Evolutionary conservation across 1,140 invertebrate genomes (phyloP), one percentile per base, ranked within the genome.

Genomic region (Drosophila mayri): DNA sequence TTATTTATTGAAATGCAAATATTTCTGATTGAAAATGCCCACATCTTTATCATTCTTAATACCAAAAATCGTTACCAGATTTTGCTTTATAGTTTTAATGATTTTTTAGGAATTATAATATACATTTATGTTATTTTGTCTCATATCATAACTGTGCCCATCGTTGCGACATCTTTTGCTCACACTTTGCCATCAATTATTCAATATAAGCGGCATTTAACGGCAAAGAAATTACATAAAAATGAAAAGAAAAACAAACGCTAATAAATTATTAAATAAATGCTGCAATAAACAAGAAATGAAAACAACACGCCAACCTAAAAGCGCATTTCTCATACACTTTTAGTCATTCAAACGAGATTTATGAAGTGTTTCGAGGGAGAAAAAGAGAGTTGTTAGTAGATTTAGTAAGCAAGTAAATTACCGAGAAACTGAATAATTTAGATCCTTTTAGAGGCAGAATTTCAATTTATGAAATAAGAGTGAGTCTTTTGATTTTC

Each of bases 221-320:
- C 65, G 41, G 46, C 49, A 28, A 20, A 37, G 49, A 54, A 72
- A 79, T 88, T 90, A 90, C 81, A 81, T 88, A 88, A 88, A 87
- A 73, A 62, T 25, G 70, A 46, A 58, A 63, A 58, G 25, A 67
- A 63, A 80, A 64, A 76, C 52, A 60, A 64, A 47, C 58, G 73
- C 70, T 81, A 81, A 87, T 90, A 80, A 90, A 65, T 90, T 76
- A 88, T 90, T 81, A 78, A 88, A 73, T 65, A 81, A 90, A 78
- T 81, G 85, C 63, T 65, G 85, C 80, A 80, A 90, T 84, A 64
- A 71, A 78, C 55, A 49, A 63, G 67, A 57, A 38, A 72, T 54
- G 37, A 7, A 37, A 20, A 8, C 12, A 58, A 28, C 10, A 38
- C 41, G 35, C 32, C 20, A 32, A 10, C 37, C 22, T 9, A 41